phyloP scores from a whole-genome alignment of 2,113 vertebrate genomes.

The Ameiurus melas region DNA sequence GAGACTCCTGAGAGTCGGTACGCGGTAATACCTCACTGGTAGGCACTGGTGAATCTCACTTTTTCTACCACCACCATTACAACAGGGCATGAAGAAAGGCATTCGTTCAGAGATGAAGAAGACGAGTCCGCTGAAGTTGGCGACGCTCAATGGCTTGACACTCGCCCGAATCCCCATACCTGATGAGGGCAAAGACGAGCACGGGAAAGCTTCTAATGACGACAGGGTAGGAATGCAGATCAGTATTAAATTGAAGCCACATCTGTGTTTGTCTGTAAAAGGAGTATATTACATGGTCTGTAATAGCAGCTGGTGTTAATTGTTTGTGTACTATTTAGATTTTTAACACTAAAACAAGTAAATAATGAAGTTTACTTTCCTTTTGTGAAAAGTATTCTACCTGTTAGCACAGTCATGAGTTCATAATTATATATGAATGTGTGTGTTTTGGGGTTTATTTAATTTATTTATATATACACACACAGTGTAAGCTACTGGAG shows the following conservation, averaged over 20 bases:
- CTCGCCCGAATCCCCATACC: conserved; percentile 81
- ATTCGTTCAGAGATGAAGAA: conserved; percentile 85
- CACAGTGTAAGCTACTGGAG: conserved; percentile 85
- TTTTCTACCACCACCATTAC: conserved; percentile 20
- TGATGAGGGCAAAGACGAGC: conserved; percentile 82
- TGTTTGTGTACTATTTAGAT: neutral
- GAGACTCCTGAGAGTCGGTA: neutral
- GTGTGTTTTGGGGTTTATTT: neutral
- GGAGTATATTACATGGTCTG: neutral
- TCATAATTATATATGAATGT: neutral
- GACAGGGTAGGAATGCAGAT: conserved; percentile 78
- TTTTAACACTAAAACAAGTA: neutral
- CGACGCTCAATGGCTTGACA: conserved; percentile 87
- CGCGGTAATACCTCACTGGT: neutral
- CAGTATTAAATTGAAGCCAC: neutral
- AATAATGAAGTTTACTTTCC: neutral
- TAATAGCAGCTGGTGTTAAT: neutral
- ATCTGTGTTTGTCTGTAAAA: neutral
- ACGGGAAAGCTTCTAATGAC: conserved; percentile 84
- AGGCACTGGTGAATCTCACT: neutral
- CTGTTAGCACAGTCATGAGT: neutral
- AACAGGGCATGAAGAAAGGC: conserved; percentile 90
- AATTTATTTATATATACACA: neutral
- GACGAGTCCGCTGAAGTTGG: conserved; percentile 88
- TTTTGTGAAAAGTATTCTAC: neutral